Conservation (phyloP, 2,888 invertebrate genomes). For the Microplitis manilae region DNA sequence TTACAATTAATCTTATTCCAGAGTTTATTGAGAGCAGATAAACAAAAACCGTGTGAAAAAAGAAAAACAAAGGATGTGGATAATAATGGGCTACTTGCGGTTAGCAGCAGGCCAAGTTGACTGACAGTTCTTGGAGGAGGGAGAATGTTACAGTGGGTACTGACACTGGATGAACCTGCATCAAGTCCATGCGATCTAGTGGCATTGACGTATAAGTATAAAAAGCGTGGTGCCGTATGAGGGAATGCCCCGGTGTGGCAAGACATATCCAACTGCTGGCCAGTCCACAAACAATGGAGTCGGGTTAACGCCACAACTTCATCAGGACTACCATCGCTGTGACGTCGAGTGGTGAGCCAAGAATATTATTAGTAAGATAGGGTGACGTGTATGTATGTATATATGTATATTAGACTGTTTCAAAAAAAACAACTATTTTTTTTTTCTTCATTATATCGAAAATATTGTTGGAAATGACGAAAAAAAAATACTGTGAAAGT, state of each 20-base stretch:
- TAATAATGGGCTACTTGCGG: slow-evolving; percentile 31
- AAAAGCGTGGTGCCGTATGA: slow-evolving; percentile 53
- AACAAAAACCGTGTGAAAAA: neutral
- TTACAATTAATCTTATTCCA: slow-evolving; percentile 2
- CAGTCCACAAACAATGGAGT: slow-evolving; percentile 47
- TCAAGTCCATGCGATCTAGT: slow-evolving; percentile 58
- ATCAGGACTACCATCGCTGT: slow-evolving; percentile 46
- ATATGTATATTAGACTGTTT: neutral
- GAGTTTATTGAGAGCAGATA: neutral
- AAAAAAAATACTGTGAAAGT: no score
- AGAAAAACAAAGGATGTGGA: neutral
- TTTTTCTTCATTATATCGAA: no score
- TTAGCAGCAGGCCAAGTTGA: slow-evolving; percentile 29
- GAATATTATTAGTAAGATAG: slow-evolving; percentile 8
- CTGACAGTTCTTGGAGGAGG: slow-evolving; percentile 22
- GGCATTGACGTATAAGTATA: slow-evolving; percentile 44
- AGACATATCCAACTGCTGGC: slow-evolving; percentile 53
- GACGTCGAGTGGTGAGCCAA: slow-evolving; percentile 48
- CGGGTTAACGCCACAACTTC: slow-evolving; percentile 45
- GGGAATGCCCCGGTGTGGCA: slow-evolving; percentile 62
- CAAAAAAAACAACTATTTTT: no score
- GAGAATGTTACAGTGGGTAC: slow-evolving; percentile 60
- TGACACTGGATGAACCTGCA: slow-evolving; percentile 61
- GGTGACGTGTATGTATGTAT: neutral
- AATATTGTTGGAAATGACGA: no score